phyloP scores from a whole-genome alignment of 2,888 invertebrate genomes.

The Oeneis ivallda region DNA sequence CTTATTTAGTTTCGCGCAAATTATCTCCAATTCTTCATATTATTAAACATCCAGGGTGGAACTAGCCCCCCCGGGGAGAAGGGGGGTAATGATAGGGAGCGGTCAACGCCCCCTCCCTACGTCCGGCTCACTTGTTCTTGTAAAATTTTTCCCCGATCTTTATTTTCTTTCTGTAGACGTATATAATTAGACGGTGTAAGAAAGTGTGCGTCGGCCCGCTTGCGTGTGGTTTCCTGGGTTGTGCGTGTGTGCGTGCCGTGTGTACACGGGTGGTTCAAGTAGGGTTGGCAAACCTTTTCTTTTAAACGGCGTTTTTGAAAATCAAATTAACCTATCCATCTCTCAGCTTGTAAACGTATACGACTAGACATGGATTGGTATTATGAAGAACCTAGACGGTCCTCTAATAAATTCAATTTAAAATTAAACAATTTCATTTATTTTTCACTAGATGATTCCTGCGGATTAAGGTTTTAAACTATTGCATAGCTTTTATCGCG shows the following conservation, averaged over 20 bases:
- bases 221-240: conserved; percentile 42
- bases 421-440: no score
- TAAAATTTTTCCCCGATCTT: conserved; percentile 82
- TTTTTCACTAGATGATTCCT: no score
- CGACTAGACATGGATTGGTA: no score
- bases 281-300: conserved; percentile 25
- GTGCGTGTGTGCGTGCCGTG: conserved; percentile 48
- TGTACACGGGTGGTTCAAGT: conserved; percentile 40
- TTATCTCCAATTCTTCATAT: conserved; percentile 83
- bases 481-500: no score
- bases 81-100: conserved; percentile 76
- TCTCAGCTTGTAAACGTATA: no score
- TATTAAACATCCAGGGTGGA: conserved; percentile 80
- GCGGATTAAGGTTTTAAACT: no score
- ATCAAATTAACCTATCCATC: no score
- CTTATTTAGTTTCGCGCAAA: conserved; percentile 83
- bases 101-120: conserved; percentile 71
- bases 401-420: no score
- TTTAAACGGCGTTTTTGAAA: no score
- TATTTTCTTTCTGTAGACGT: conserved; percentile 79
- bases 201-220: conserved; percentile 42
- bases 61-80: conserved; percentile 60
- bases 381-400: no score
- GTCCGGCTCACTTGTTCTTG: conserved; percentile 78
- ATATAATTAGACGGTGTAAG: conserved; percentile 71